Evolutionary conservation across 2,797 vertebrate genomes (phyloP), one percentile per base, ranked within the genome.

Genomic region (Hippocampus kuda): DNA sequence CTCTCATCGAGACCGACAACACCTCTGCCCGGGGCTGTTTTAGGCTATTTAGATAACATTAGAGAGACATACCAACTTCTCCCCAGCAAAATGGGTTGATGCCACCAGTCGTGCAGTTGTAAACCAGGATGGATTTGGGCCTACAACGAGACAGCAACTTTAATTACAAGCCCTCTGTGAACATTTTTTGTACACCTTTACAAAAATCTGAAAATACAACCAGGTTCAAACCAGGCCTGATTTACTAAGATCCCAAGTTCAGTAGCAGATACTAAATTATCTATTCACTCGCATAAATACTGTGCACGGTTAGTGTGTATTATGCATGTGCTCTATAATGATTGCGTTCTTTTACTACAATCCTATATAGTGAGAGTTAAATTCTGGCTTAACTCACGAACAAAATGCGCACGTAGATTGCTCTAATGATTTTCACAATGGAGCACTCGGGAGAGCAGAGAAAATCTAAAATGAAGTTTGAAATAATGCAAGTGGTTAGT

Each of bases 11-110:
- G 5, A 48, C 18, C n/a, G 3, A 48, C 13, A 65, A 49, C 22
- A 9, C 20, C 10, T 4, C 22, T 63, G 34, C 18, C 44, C 13
- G 26, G 24, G 15, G 16, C 4, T 20, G 4, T 64, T 64, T 22
- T 4, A 20, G 63, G 24, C 63, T 27, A 16, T 27, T 65, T 18
- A 16, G 44, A 24, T 49, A 26, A 46, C 16, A 48, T 27, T 24
- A 42, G 27, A 44, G 34, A 67, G 18, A 68, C 84, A 51, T 91
- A 98, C 96, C 93, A 56, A 98, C 92, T 86, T 98, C 90, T 60
- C 91, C 90, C 95, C 96, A 98, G 73, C 87, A 92, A 81, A 94
- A 97, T 22, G 96, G 96, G 82, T 97, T 98, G 81, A 95, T 89
- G 72, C 90, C 92, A 4, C 96, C 94, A 1, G 94, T 95, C 5